Conservation (phyloP, 1,140 invertebrate genomes). For the Brachionus rotundiformis region DNA sequence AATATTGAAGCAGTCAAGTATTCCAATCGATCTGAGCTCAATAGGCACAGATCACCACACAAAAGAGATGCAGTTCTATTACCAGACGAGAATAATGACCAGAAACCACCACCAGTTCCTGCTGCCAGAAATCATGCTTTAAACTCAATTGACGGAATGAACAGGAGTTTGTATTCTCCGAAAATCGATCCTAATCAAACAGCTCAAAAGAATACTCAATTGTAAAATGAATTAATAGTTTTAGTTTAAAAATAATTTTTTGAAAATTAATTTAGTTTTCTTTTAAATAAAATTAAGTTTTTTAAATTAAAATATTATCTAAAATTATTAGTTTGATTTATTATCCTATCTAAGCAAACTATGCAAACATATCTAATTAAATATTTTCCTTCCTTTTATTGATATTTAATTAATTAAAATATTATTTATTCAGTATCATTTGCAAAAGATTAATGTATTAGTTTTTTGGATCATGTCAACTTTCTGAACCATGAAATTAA, state of each 20-base stretch:
- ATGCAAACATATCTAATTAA: too few relatives aligned
- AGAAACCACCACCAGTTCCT: neutral
- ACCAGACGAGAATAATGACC: neutral
- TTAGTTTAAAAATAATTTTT: neutral
- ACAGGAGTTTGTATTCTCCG: slow-evolving; percentile 2
- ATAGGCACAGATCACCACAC: neutral
- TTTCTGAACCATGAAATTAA: too few relatives aligned
- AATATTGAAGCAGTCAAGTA: slow-evolving; percentile 20
- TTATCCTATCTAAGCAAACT: too few relatives aligned
- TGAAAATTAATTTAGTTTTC: neutral
- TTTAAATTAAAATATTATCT: too few relatives aligned
- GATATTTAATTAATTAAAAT: too few relatives aligned
- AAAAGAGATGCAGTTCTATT: slow-evolving; percentile 13
- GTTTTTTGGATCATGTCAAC: too few relatives aligned
- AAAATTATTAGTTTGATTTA: too few relatives aligned
- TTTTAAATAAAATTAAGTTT: neutral
- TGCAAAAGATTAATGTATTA: too few relatives aligned
- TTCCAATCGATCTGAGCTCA: neutral
- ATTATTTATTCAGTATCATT: too few relatives aligned
- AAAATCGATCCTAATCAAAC: neutral
- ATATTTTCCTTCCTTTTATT: too few relatives aligned
- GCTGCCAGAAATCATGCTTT: neutral
- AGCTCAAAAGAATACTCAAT: slow-evolving; percentile 19
- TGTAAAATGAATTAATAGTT: neutral
- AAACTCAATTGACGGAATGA: neutral